A percentile compares a stretch with the other conserved stretches of the same genome.
These are phyloP conservation scores for Phyllotis vaccarum DNA, from an alignment of 2,797 vertebrate genomes.

Conservation along the genomic window DNA sequence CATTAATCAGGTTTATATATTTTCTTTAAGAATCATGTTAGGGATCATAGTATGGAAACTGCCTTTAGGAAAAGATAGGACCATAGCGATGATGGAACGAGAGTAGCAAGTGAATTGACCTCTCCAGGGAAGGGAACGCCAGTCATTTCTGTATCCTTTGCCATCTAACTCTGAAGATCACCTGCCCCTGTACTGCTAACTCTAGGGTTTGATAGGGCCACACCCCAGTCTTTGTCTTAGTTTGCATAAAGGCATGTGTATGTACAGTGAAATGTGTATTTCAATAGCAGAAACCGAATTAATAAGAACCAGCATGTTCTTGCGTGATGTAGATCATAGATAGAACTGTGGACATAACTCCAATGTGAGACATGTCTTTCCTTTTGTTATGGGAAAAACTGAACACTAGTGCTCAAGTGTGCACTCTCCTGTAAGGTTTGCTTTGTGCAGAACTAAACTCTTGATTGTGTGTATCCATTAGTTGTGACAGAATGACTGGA, in stretches of 20 bases:
- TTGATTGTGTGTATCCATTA: slow-evolving; percentile 59
- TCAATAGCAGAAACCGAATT: slow-evolving; percentile 69
- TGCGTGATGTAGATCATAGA: slow-evolving; percentile 55
- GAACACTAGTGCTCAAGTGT: slow-evolving; percentile 56
- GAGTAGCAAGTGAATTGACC: slow-evolving; percentile 23
- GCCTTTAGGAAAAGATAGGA: slow-evolving; percentile 60
- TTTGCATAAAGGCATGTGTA: slow-evolving; percentile 75
- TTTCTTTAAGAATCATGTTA: slow-evolving; percentile 58
- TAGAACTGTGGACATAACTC: slow-evolving; percentile 69
- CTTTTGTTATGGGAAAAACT: slow-evolving; percentile 42
- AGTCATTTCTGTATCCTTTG: slow-evolving; percentile 50
- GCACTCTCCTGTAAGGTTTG: slow-evolving; percentile 55
- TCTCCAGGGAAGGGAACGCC: slow-evolving; percentile 8
- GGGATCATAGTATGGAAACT: slow-evolving; percentile 40
- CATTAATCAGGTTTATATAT: slow-evolving; percentile 57
- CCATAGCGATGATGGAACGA: not conserved
- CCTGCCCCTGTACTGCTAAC: slow-evolving; percentile 51
- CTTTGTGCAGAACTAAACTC: slow-evolving; percentile 69
- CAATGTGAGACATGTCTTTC: slow-evolving; percentile 59
- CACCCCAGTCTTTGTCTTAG: slow-evolving; percentile 74
- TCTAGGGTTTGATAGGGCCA: slow-evolving; percentile 66
- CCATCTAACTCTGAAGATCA: slow-evolving; percentile 29
- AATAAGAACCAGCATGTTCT: slow-evolving; percentile 79
- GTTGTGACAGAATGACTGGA: slow-evolving; percentile 30
- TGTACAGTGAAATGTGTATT: slow-evolving; percentile 75